Percentiles rank a stretch among this genome's conserved stretches.
Evolutionary conservation across 2,113 vertebrate genomes (phyloP).

Genomic region (Tyto alba): DNA sequence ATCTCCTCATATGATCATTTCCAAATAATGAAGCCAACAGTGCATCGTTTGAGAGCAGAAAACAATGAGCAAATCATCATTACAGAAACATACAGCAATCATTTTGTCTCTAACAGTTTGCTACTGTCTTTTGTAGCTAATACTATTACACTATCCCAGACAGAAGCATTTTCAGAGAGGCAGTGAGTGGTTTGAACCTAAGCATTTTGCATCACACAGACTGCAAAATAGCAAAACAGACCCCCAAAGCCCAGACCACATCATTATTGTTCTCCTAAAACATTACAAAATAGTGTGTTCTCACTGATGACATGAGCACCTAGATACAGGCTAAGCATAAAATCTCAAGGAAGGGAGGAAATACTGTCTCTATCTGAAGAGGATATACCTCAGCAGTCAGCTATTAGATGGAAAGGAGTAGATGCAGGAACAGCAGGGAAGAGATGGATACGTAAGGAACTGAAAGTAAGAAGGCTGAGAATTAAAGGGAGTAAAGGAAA

Average conservation of each 20-base stretch:
- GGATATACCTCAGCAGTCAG: neutral
- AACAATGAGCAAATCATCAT: neutral
- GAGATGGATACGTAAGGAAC: neutral
- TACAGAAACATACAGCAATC: neutral
- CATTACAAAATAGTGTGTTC: neutral
- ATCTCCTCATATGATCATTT: neutral
- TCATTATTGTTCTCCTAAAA: neutral
- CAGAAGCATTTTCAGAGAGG: neutral
- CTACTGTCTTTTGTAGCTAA: neutral
- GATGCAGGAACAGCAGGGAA: neutral
- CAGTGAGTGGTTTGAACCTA: neutral
- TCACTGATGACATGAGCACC: accelerated
- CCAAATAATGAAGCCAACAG: neutral
- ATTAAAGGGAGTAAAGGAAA: neutral
- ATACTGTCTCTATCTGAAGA: neutral
- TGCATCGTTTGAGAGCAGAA: neutral
- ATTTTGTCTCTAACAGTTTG: neutral
- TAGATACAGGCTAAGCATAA: neutral
- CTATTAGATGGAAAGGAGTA: neutral
- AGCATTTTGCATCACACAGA: neutral
- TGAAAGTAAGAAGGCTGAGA: neutral
- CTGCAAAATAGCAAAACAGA: neutral
- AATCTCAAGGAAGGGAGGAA: neutral
- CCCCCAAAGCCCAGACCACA: neutral
- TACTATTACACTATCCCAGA: neutral